phyloP scores from a whole-genome alignment of 2,113 vertebrate genomes.

The Cochlearius cochlearius region DNA sequence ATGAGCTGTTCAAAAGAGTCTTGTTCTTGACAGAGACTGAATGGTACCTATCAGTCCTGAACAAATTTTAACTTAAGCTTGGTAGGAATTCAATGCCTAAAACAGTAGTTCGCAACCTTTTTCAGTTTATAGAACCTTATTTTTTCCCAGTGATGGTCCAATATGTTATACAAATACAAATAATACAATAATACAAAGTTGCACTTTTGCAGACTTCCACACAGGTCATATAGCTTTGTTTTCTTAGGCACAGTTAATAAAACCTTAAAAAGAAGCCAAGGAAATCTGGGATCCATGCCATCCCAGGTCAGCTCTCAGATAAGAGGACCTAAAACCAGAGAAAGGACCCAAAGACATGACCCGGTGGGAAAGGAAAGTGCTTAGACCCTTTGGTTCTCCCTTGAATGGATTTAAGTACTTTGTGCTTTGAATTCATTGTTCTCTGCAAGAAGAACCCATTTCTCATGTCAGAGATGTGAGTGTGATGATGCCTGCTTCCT shows the following conservation, averaged over 20 bases:
- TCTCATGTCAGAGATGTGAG: neutral
- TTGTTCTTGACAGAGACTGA: neutral
- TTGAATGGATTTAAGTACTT: neutral
- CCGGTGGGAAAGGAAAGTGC: neutral
- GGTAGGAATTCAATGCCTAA: neutral
- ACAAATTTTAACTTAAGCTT: neutral
- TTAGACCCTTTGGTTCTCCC: neutral
- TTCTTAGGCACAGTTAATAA: neutral
- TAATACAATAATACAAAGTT: too few species aligned
- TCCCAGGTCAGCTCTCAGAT: neutral
- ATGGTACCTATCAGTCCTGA: neutral
- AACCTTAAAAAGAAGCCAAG: neutral
- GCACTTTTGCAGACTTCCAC: neutral
- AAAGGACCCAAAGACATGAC: neutral
- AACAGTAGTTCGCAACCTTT: neutral
- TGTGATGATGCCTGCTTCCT: neutral
- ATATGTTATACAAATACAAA: too few species aligned
- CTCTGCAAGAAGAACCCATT: neutral
- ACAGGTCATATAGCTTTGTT: neutral
- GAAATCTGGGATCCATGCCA: neutral
- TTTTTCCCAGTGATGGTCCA: neutral
- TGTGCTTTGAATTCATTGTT: neutral
- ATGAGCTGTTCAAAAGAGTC: neutral
- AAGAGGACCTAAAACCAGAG: neutral
- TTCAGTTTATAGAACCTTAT: neutral